These are phyloP conservation scores for Antennarius striatus DNA, from an alignment of 2,113 vertebrate species.

Conservation along the genomic window DNA sequence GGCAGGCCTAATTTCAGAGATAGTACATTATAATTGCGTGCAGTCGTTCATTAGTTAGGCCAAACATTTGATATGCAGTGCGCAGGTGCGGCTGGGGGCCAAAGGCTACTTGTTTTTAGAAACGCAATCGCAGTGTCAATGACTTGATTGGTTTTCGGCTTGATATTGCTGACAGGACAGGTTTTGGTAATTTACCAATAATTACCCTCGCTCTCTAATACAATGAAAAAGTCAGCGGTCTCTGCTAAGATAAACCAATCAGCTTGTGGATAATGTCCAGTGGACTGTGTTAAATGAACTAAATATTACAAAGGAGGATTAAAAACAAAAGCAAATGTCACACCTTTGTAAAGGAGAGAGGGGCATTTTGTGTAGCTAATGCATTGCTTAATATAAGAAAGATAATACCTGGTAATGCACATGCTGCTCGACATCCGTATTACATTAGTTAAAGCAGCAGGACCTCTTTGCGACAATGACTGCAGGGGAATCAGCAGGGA, in stretches of 20 bases:
- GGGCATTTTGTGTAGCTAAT: constrained; percentile 39
- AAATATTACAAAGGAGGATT: constrained; percentile 36
- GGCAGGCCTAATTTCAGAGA: constrained; percentile 81
- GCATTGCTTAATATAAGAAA: constrained; percentile 55
- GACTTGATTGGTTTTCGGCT: constrained; percentile 75
- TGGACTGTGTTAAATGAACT: constrained; percentile 31
- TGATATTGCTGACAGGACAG: constrained; percentile 78
- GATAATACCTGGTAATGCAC: constrained; percentile 55
- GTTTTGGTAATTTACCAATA: constrained; percentile 78
- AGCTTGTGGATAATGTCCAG: constrained; percentile 53
- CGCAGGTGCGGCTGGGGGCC: constrained; percentile 70
- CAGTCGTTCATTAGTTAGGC: constrained; percentile 77
- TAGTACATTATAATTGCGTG: constrained; percentile 80
- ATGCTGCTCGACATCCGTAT: constrained; percentile 52
- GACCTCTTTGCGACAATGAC: constrained; percentile 55
- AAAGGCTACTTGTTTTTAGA: constrained; percentile 72
- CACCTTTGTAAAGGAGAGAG: constrained; percentile 1
- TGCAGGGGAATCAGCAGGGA: constrained; percentile 42
- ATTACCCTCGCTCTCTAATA: constrained; percentile 72
- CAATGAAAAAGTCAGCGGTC: constrained; percentile 68
- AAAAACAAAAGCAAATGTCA: constrained; percentile 27
- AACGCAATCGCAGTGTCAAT: constrained; percentile 69
- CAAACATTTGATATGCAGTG: constrained; percentile 64
- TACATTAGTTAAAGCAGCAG: constrained; percentile 56
- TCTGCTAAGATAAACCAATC: constrained; percentile 68